These are phyloP conservation scores for Aphodius granarius DNA, from an alignment of 2,888 invertebrate genomes.

Conservation along the genomic window DNA sequence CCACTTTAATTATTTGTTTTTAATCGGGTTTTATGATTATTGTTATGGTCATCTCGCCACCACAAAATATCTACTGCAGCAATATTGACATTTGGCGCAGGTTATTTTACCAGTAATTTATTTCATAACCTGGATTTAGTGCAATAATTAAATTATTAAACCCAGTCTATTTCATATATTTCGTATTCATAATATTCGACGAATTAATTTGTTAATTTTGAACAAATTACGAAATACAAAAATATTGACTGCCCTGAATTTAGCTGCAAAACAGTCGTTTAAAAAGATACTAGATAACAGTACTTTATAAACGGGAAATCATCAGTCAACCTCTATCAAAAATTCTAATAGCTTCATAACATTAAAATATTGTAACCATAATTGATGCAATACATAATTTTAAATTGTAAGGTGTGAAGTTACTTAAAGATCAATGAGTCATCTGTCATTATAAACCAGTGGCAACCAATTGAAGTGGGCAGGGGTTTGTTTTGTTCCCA, in stretches of 20 bases:
- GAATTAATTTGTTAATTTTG: background rate
- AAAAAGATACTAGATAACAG: background rate
- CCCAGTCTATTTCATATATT: background rate
- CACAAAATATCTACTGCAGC: background rate
- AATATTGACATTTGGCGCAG: background rate
- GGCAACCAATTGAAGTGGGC: background rate
- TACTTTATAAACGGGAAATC: background rate
- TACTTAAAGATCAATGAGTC: background rate
- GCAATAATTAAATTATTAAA: background rate
- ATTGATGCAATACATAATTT: background rate
- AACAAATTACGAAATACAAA: background rate
- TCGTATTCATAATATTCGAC: background rate
- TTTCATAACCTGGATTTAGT: background rate
- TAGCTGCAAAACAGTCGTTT: background rate
- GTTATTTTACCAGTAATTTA: background rate
- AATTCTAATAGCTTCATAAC: background rate
- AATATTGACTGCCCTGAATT: background rate
- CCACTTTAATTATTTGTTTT: background rate
- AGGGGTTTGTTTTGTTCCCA: background rate
- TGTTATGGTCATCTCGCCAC: background rate
- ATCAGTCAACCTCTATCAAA: background rate
- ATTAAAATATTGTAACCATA: background rate
- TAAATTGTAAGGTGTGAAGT: background rate
- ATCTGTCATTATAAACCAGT: background rate
- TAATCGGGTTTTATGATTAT: background rate